Conservation (phyloP, 2,113 vertebrate species). For the Hypomesus transpacificus region DNA sequence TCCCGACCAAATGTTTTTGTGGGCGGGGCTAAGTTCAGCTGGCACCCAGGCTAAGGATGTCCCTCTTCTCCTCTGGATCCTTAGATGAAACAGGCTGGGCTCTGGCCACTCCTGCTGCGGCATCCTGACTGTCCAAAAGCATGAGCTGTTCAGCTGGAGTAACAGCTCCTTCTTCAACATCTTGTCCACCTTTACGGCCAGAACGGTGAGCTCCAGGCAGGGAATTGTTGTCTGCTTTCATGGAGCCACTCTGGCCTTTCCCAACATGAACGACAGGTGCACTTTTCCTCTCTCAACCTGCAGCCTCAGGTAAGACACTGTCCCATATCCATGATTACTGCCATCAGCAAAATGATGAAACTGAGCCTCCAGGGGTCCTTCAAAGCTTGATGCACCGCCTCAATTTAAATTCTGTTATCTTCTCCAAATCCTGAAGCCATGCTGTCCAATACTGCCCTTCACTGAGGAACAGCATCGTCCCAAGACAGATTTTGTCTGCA, state of each 20-base stretch:
- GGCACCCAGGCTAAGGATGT: too few relatives aligned
- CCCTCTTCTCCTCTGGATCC: background rate
- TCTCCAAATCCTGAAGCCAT: too few relatives aligned
- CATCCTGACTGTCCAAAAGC: conserved; percentile 7
- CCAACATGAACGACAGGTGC: background rate
- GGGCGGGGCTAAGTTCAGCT: too few relatives aligned
- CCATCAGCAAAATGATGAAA: conserved; percentile 17
- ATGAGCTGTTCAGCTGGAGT: background rate
- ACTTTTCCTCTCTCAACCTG: background rate
- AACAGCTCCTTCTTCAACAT: background rate
- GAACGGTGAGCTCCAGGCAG: background rate
- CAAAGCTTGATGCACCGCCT: too few relatives aligned
- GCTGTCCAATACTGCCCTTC: too few relatives aligned
- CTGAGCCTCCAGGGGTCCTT: background rate
- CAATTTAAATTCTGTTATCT: too few relatives aligned
- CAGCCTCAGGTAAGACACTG: background rate
- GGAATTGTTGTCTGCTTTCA: conserved; percentile 5
- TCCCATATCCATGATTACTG: background rate
- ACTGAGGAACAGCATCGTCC: too few relatives aligned
- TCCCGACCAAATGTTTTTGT: too few relatives aligned
- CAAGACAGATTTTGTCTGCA: background rate
- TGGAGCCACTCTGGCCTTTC: conserved; percentile 7
- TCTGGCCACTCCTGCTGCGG: too few relatives aligned
- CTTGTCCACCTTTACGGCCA: background rate
- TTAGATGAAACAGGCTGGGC: background rate